phyloP scores from a whole-genome alignment of 2,797 vertebrate species.

The Malurus splendens region DNA sequence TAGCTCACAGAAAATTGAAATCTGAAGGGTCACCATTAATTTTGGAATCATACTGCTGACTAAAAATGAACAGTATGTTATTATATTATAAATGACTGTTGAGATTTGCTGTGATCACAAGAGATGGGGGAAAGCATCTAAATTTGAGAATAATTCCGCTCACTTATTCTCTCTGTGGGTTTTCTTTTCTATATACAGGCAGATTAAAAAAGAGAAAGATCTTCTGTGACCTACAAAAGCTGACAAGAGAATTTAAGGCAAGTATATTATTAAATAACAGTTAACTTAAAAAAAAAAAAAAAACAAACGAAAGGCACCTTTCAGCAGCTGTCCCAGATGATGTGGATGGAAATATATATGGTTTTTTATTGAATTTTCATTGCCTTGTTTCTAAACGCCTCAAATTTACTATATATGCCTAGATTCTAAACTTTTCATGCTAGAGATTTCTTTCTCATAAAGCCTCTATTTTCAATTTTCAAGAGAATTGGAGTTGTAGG shows the following conservation, averaged over 20 bases:
- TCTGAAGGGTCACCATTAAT: background rate
- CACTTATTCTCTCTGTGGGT: background rate
- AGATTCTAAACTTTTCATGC: background rate
- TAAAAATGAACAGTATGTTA: background rate
- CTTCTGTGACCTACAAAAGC: constrained; percentile 26
- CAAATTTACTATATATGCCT: background rate
- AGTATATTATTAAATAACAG: background rate
- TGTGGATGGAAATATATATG: background rate
- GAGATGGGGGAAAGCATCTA: background rate
- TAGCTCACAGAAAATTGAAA: background rate
- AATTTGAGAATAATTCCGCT: background rate
- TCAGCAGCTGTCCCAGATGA: background rate
- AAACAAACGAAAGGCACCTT: background rate
- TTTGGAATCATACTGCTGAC: background rate
- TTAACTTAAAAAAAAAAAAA: background rate
- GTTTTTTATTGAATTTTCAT: background rate
- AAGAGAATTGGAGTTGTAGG: background rate
- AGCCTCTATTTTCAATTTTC: constrained; percentile 13
- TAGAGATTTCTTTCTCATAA: background rate
- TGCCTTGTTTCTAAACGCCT: background rate
- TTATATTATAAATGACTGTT: constrained; percentile 24
- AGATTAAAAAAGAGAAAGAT: background rate
- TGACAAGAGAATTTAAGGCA: background rate
- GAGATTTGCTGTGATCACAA: constrained; percentile 27
- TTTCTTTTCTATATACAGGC: background rate